Evolutionary conservation across 2,888 invertebrate species (phyloP).

Genomic region (Morpho helenor): DNA sequence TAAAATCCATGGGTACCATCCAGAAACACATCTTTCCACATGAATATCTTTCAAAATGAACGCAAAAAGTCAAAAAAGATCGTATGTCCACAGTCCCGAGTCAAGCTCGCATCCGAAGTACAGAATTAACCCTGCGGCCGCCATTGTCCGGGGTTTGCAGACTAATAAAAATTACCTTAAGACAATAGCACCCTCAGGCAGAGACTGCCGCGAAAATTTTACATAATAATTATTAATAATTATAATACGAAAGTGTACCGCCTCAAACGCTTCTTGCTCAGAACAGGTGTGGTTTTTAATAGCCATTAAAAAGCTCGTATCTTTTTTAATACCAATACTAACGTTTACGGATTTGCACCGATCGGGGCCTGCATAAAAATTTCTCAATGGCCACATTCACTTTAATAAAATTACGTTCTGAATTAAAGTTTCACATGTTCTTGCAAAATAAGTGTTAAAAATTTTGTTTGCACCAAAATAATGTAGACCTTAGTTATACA

Average conservation of each 20-base stretch:
- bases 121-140: conserved; percentile 38
- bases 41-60: conserved; percentile 2
- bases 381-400: conserved; percentile 19
- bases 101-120: conserved; percentile 37
- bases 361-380: conserved; percentile 20
- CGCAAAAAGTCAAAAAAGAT: conserved; percentile 9
- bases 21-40: too few species aligned
- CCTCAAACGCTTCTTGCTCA: conserved; percentile 65
- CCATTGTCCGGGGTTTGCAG: conserved; percentile 75
- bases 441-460: conserved; percentile 5
- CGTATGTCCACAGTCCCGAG: conserved; percentile 33
- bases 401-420: conserved; percentile 14
- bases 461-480: conserved; percentile 8
- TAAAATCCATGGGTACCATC: too few species aligned
- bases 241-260: conserved; percentile 51
- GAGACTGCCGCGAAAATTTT: conserved; percentile 65
- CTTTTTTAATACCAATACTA: conserved; percentile 29
- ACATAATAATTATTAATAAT: conserved; percentile 67
- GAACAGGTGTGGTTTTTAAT: conserved; percentile 51
- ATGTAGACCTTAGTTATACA: conserved; percentile 10
- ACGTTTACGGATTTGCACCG: conserved; percentile 19
- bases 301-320: conserved; percentile 39
- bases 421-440: conserved; percentile 16
- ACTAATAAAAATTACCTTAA: conserved; percentile 73
- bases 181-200: conserved; percentile 75